Conservation (phyloP, 2,888 invertebrate genomes). For the Eristalis intricaria region DNA sequence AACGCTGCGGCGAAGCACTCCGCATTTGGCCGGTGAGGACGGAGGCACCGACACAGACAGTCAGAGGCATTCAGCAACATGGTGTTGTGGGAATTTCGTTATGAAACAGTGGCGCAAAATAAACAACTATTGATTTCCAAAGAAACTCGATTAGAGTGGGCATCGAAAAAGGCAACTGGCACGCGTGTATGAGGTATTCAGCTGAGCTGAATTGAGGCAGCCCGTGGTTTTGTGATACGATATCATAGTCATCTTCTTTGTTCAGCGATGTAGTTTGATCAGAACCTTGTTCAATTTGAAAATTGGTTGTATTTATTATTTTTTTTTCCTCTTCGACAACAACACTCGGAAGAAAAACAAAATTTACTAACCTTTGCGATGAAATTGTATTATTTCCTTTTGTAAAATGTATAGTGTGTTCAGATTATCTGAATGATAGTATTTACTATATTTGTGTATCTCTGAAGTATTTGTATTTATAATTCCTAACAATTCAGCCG, state of each 20-base stretch:
- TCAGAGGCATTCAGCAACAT: constrained; percentile 81
- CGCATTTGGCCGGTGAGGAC: constrained; percentile 76
- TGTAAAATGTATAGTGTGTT: constrained; percentile 9
- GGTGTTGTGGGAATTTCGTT: constrained; percentile 91
- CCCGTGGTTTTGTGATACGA: constrained; percentile 17
- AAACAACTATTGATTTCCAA: constrained; percentile 85
- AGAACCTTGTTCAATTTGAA: constrained; percentile 22
- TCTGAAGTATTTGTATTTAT: constrained; percentile 36
- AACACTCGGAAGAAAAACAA: neutral
- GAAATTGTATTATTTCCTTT: neutral
- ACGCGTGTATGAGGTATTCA: constrained; percentile 28
- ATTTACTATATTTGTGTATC: constrained; percentile 20
- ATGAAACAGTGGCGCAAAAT: constrained; percentile 89
- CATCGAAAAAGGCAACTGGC: neutral
- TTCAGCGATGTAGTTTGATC: constrained; percentile 26
- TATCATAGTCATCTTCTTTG: constrained; percentile 11
- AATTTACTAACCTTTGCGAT: neutral
- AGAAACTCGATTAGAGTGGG: constrained; percentile 52
- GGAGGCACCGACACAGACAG: constrained; percentile 71
- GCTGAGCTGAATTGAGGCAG: constrained; percentile 33
- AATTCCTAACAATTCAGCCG: constrained; percentile 54
- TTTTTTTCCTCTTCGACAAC: constrained; percentile 2
- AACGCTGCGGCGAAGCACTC: constrained; percentile 79
- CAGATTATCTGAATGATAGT: constrained; percentile 31
- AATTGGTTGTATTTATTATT: constrained; percentile 53